Conservation (phyloP, 2,888 invertebrate species). For the Dasypolia templi region DNA sequence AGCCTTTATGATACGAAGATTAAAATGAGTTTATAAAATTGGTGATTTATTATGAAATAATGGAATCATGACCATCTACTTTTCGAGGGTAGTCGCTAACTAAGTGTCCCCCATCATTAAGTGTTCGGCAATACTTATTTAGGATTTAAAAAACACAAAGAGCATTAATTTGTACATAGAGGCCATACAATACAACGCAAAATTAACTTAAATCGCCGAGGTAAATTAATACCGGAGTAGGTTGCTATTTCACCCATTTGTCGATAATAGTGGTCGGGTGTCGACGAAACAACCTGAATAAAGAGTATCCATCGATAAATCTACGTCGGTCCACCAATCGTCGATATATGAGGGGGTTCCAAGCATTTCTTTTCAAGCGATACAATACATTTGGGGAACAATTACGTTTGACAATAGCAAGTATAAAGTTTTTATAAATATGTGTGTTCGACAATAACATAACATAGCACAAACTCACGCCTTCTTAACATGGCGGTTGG, state of each 20-base stretch:
- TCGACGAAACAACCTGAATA: constrained; percentile 68
- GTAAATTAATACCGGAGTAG: constrained; percentile 55
- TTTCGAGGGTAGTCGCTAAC: too few species aligned
- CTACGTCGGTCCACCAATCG: constrained; percentile 66
- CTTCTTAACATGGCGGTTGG: too few species aligned
- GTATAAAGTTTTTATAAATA: not conserved
- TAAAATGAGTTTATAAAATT: too few species aligned
- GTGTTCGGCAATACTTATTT: too few species aligned
- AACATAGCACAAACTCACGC: too few species aligned
- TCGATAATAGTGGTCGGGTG: constrained; percentile 31
- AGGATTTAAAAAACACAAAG: too few species aligned
- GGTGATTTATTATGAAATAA: too few species aligned
- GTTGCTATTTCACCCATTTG: constrained; percentile 35
- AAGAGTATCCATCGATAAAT: constrained; percentile 71
- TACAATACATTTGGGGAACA: constrained; percentile 69
- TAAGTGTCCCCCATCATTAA: too few species aligned
- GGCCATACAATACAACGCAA: not conserved
- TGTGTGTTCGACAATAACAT: too few species aligned
- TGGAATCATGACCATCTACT: too few species aligned
- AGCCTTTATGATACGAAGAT: too few species aligned
- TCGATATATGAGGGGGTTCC: constrained; percentile 71
- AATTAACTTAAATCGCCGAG: constrained; percentile 4
- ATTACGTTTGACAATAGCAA: constrained; percentile 59
- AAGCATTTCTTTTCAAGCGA: constrained; percentile 71
- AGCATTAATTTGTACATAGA: too few species aligned